phyloP scores from a whole-genome alignment of 2,113 vertebrate species.

The Cervus canadensis region DNA sequence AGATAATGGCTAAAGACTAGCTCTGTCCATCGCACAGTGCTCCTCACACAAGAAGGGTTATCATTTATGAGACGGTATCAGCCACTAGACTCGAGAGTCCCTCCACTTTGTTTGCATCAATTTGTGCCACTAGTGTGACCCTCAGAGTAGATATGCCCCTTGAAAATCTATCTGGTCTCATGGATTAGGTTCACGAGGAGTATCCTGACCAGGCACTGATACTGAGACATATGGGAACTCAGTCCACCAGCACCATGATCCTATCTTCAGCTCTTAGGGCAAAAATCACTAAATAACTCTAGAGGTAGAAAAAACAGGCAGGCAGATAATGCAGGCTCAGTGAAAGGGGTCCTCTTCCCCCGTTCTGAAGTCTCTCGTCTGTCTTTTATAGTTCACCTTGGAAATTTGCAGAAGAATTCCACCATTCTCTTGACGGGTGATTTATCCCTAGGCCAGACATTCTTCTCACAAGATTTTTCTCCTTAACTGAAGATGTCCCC shows the following conservation, averaged over 20 bases:
- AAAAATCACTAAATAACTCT: background rate
- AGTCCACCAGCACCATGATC: background rate
- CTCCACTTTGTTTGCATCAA: too few relatives aligned
- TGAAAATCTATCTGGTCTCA: background rate
- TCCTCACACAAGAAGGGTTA: background rate
- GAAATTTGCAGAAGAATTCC: background rate
- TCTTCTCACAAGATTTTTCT: background rate
- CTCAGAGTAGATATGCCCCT: background rate
- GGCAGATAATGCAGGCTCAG: background rate
- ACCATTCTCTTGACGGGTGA: background rate
- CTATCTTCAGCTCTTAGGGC: background rate
- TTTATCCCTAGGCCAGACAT: background rate
- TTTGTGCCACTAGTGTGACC: background rate
- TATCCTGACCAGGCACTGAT: background rate
- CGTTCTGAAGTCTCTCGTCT: background rate
- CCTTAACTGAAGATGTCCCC: background rate
- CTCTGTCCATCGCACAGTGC: background rate
- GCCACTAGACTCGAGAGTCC: background rate
- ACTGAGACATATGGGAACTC: background rate
- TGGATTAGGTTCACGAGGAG: background rate
- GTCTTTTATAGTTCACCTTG: background rate
- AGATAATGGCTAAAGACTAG: background rate
- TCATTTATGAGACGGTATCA: background rate
- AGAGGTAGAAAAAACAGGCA: background rate
- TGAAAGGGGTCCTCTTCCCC: background rate